These are phyloP conservation scores for Athene cunicularia DNA, from an alignment of 2,113 vertebrate species.

Conservation along the genomic window DNA sequence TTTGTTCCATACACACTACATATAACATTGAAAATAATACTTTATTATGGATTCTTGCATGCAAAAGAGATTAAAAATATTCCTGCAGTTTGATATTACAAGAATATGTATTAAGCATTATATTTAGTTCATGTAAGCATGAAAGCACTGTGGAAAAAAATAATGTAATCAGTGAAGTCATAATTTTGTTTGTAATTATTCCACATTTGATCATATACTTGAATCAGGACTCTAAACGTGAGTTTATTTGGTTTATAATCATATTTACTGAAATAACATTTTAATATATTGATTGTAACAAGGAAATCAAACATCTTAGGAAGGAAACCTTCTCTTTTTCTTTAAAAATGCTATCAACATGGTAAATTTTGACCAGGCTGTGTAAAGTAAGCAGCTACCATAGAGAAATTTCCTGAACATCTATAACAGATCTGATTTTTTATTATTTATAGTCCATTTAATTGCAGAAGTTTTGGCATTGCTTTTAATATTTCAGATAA, in stretches of 20 bases:
- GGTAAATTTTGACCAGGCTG: neutral
- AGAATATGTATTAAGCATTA: neutral
- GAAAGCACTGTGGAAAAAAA: neutral
- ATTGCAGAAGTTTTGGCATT: neutral
- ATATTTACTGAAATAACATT: neutral
- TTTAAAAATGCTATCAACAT: neutral
- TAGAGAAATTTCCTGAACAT: neutral
- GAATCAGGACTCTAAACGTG: neutral
- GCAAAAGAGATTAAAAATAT: neutral
- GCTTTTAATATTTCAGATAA: neutral
- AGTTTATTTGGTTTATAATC: neutral
- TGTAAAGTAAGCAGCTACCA: neutral
- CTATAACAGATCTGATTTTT: accelerated
- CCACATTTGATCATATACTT: neutral
- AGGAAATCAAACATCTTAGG: neutral
- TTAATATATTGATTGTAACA: neutral
- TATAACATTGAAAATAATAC: neutral
- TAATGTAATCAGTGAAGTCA: neutral
- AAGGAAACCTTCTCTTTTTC: neutral
- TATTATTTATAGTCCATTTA: neutral
- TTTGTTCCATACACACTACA: neutral
- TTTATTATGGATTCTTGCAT: neutral
- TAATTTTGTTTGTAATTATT: neutral
- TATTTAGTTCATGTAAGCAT: neutral
- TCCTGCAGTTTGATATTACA: neutral